A percentile compares a stretch with the other conserved stretches of the same genome.
These are phyloP conservation scores for Eupithecia centaureata DNA, from an alignment of 2,888 invertebrate species.

Conservation along the genomic window DNA sequence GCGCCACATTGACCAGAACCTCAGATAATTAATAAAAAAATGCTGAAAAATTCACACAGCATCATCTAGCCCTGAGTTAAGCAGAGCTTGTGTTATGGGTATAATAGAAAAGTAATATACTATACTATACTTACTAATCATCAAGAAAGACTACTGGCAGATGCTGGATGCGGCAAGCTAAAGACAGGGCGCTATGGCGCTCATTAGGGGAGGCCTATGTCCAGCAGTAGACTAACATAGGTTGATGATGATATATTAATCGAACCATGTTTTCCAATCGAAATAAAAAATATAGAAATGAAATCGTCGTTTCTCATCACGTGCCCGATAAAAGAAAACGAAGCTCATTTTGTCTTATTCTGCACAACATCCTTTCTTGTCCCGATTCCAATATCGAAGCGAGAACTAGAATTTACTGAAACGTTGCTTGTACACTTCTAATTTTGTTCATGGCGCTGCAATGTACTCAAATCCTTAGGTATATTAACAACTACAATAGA, in stretches of 20 bases:
- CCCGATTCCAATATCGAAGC: constrained; percentile 3
- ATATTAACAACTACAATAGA: background rate
- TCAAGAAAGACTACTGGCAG: too few relatives aligned
- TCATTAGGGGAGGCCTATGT: too few relatives aligned
- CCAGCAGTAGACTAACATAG: too few relatives aligned
- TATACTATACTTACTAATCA: too few relatives aligned
- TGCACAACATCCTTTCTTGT: constrained; percentile 8
- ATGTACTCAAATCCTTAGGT: background rate
- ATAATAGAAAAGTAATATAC: too few relatives aligned
- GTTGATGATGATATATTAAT: too few relatives aligned
- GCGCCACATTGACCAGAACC: too few relatives aligned
- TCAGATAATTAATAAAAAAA: too few relatives aligned
- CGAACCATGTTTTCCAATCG: background rate
- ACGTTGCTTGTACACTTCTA: background rate
- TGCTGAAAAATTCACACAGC: too few relatives aligned
- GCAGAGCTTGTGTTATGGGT: background rate
- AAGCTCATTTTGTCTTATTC: background rate
- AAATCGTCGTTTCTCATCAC: background rate
- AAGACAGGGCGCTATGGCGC: too few relatives aligned
- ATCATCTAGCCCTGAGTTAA: background rate
- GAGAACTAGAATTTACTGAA: background rate
- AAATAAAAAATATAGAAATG: background rate
- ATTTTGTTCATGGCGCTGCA: background rate
- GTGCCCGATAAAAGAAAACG: background rate
- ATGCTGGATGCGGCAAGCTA: too few relatives aligned